Evolutionary conservation across 2,888 invertebrate species (phyloP).

Genomic region (Dicyrtomina minuta): DNA sequence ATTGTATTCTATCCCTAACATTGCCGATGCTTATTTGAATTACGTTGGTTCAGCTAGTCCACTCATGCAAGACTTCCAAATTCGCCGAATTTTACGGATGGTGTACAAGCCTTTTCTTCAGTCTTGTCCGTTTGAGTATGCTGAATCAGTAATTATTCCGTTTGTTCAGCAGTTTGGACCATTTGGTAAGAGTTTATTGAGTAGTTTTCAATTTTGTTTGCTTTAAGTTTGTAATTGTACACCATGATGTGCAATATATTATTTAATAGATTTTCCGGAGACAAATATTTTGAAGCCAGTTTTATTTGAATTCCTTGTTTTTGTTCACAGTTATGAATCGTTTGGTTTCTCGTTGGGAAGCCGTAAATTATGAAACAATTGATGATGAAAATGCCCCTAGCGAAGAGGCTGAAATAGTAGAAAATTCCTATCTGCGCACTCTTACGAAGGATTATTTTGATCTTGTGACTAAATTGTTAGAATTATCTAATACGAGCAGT

Average conservation of each 20-base stretch:
- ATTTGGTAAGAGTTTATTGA: constrained; percentile 45
- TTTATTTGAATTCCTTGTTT: neutral
- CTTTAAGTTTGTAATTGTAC: neutral
- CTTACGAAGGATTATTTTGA: constrained; percentile 50
- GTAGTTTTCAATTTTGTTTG: neutral
- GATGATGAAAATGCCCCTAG: constrained; percentile 41
- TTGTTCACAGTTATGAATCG: constrained; percentile 42
- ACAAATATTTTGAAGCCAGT: neutral
- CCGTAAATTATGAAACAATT: constrained; percentile 32
- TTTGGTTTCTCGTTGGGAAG: constrained; percentile 44
- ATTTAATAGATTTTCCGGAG: too few species aligned
- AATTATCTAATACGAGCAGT: constrained; percentile 26
- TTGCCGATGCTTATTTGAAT: constrained; percentile 46
- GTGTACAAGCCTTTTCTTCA: constrained; percentile 47
- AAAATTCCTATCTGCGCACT: constrained; percentile 44
- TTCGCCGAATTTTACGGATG: constrained; percentile 41
- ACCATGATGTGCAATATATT: neutral
- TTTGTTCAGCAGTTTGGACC: constrained; percentile 49
- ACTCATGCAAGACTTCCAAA: constrained; percentile 45
- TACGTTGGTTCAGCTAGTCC: constrained; percentile 47
- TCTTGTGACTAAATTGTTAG: constrained; percentile 43
- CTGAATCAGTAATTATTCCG: constrained; percentile 37
- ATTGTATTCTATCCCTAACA: constrained; percentile 47
- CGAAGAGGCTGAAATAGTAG: constrained; percentile 48
- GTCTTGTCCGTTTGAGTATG: constrained; percentile 41